phyloP scores from a whole-genome alignment of 2,113 vertebrate genomes.

The Canis aureus region DNA sequence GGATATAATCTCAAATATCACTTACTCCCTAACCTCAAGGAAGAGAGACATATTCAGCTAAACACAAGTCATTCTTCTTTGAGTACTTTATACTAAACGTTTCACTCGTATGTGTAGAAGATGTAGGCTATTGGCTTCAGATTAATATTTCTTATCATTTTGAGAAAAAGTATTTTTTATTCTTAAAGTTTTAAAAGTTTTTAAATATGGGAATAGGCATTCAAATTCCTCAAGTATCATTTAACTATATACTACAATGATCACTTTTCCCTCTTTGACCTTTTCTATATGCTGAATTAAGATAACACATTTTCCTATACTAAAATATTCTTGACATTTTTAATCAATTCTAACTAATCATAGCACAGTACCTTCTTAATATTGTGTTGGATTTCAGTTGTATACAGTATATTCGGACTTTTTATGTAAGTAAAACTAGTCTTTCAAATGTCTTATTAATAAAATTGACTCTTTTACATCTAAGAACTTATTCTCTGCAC shows the following conservation, averaged over 20 bases:
- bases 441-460: constrained; percentile 47
- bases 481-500: not conserved
- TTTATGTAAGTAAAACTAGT: constrained; percentile 33
- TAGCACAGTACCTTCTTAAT: not conserved
- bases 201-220: not conserved
- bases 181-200: not conserved
- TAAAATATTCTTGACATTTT: constrained; percentile 42
- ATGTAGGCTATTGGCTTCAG: not conserved
- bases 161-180: constrained; percentile 35
- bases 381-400: not conserved
- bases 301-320: not conserved
- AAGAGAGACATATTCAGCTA: not conserved
- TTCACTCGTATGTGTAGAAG: not conserved
- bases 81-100: not conserved
- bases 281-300: constrained; percentile 11
- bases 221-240: not conserved
- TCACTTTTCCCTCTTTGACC: not conserved
- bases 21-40: not conserved
- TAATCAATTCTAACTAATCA: not conserved
- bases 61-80: not conserved
- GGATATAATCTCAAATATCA: not conserved
- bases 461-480: not conserved
- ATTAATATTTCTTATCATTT: constrained; percentile 28
- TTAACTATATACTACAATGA: not conserved
- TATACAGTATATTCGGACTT: not conserved